A percentile compares a stretch with the other conserved stretches of the same genome.
phyloP scores from a whole-genome alignment of 2,888 invertebrate genomes.

The Melieria crassipennis region DNA sequence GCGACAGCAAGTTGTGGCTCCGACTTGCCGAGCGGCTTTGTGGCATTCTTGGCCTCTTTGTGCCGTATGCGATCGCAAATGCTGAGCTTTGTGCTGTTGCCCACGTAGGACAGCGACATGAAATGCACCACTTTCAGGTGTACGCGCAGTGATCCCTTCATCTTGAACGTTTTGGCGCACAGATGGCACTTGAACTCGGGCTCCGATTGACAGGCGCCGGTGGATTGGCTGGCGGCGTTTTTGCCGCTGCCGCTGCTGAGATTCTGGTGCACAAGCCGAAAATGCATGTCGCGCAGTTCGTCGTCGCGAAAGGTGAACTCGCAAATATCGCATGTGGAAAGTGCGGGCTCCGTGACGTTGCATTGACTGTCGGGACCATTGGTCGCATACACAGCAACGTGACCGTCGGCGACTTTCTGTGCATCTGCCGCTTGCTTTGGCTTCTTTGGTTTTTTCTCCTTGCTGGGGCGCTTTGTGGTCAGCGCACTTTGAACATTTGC shows the following conservation, averaged over 20 bases:
- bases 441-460: slow-evolving; percentile 24
- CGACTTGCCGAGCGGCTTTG: slow-evolving; percentile 19
- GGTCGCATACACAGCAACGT: slow-evolving; percentile 13
- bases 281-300: slow-evolving; percentile 78
- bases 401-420: slow-evolving; percentile 23
- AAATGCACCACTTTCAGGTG: slow-evolving; percentile 83
- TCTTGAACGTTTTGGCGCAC: slow-evolving; percentile 82
- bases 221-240: slow-evolving; percentile 34
- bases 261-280: slow-evolving; percentile 73
- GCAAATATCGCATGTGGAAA: slow-evolving; percentile 73
- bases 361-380: neutral
- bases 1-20: slow-evolving; percentile 20
- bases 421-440: slow-evolving; percentile 5
- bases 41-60: slow-evolving; percentile 47
- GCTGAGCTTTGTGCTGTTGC: slow-evolving; percentile 52
- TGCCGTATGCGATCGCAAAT: slow-evolving; percentile 60
- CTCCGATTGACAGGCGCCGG: slow-evolving; percentile 32
- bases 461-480: neutral
- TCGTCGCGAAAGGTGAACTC: slow-evolving; percentile 76
- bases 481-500: neutral
- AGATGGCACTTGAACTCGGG: slow-evolving; percentile 72
- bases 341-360: neutral
- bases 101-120: slow-evolving; percentile 49
- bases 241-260: slow-evolving; percentile 32
- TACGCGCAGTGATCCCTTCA: slow-evolving; percentile 83